Percentiles rank a stretch among this genome's conserved stretches.
Conservation (phyloP, 2,113 vertebrate genomes). For the Periophthalmus modestus region DNA sequence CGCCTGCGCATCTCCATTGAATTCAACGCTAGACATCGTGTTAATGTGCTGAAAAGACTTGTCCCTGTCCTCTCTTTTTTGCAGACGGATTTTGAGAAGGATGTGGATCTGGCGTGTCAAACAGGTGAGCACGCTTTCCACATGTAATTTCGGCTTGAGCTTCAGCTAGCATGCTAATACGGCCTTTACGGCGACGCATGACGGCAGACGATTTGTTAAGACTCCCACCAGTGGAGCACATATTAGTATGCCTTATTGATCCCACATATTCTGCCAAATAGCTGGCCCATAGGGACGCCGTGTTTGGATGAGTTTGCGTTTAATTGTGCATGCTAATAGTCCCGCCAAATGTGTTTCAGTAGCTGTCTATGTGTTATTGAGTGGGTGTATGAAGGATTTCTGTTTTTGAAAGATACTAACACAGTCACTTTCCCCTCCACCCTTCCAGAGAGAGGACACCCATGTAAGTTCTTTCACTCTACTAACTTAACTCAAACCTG, state of each 20-base stretch:
- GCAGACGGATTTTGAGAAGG: constrained; percentile 99
- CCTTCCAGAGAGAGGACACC: constrained; percentile 82
- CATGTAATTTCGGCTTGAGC: background rate
- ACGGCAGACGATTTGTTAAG: constrained; percentile 46
- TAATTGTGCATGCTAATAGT: constrained; percentile 66
- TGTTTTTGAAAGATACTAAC: constrained; percentile 64
- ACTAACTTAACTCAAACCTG: constrained; percentile 39
- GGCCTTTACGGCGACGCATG: constrained; percentile 9
- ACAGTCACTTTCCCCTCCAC: constrained; percentile 60
- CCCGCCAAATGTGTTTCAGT: constrained; percentile 32
- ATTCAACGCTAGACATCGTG: constrained; percentile 32
- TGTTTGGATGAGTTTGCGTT: constrained; percentile 51
- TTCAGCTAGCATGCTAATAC: background rate
- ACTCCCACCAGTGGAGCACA: constrained; percentile 25
- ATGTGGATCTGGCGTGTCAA: constrained; percentile 98
- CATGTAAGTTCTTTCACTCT: constrained; percentile 78
- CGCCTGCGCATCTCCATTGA: constrained; percentile 10
- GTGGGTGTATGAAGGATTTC: constrained; percentile 37
- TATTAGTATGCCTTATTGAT: constrained; percentile 64
- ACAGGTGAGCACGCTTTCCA: constrained; percentile 82
- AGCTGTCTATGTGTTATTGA: constrained; percentile 6
- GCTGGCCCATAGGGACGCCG: constrained; percentile 43
- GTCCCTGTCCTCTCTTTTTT: constrained; percentile 51
- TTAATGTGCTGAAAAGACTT: constrained; percentile 17
- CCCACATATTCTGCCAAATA: constrained; percentile 52